Evolutionary conservation across 2,797 vertebrate species (phyloP), one percentile per base, ranked within the genome.

Genomic region (Cyprinella venusta): DNA sequence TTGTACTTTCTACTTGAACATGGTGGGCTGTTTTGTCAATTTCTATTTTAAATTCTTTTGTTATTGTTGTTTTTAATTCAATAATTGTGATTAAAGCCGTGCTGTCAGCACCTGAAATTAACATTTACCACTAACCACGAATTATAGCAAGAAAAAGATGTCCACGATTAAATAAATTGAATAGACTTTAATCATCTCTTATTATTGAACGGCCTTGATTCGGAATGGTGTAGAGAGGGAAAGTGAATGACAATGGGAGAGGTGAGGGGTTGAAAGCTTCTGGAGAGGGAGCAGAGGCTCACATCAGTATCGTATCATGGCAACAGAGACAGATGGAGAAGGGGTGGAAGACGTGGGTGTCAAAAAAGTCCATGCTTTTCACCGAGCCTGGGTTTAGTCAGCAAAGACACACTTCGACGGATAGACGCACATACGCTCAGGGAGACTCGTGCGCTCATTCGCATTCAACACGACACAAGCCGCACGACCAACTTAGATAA

Each of bases 241-340:
- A 78, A 70, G 48, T 63, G 50, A 80, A 79, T 65, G 63, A 77
- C 64, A 77, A 63, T 42, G 36, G 19, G 13, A 76, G 36, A 79
- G 52, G 30, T 79, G 15, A 76, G 52, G 80, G 68, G 64, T 74
- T 76, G 71, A 84, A 86, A 78, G 74, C 76, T 83, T 79, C 77
- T 75, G 71, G 70, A 83, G 71, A 42, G 56, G 81, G 83, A 87
- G 87, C 85, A 86, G 84, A 89, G 79, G 86, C 75, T 87, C 84
- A 82, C 64, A 83, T 84, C 83, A 90, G 89, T 81, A 87, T 88
- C 86, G 90, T 89, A 90, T 91, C 90, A 91, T 89, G 90, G 91
- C 91, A 93, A 92, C 90, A 69, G 87, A 92, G 86, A 89, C 88
- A 90, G 90, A 90, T 86, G 89, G 88, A 91, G 88, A 75, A 90